Conservation (phyloP, 2,113 vertebrate species). For the Nansenia antarctica region DNA sequence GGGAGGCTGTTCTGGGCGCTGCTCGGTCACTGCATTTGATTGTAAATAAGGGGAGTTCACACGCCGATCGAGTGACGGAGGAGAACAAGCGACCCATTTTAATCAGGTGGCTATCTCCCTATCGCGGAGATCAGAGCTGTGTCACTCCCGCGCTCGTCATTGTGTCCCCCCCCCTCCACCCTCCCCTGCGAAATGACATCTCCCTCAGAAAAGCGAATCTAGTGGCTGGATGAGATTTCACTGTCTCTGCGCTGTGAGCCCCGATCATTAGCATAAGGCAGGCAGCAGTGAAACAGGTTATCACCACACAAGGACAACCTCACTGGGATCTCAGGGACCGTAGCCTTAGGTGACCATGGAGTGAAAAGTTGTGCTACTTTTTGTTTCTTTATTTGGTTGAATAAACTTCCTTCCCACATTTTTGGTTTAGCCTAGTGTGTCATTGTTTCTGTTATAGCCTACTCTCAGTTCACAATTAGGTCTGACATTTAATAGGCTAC, state of each 20-base stretch:
- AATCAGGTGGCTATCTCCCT: constrained; percentile 88
- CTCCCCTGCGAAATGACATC: constrained; percentile 79
- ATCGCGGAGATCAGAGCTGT: constrained; percentile 86
- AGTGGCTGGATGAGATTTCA: constrained; percentile 84
- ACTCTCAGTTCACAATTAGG: not conserved
- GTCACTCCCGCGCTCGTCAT: constrained; percentile 69
- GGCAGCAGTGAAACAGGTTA: constrained; percentile 3
- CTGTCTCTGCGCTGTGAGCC: constrained; percentile 68
- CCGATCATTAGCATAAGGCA: constrained; percentile 35
- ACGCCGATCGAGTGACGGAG: constrained; percentile 85
- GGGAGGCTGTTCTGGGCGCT: constrained; percentile 40
- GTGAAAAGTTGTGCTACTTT: too few species aligned
- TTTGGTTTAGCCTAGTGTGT: too few species aligned
- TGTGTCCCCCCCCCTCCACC: constrained; percentile 61
- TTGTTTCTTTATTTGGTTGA: too few species aligned
- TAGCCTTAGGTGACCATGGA: too few species aligned
- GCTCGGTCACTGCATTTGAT: constrained; percentile 75
- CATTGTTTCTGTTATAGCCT: too few species aligned
- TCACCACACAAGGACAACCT: not conserved
- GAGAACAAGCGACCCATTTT: constrained; percentile 90
- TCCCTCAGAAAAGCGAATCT: constrained; percentile 75
- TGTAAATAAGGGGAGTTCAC: constrained; percentile 90
- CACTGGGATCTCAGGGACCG: not conserved
- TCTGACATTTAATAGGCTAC: too few species aligned
- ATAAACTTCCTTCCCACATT: too few species aligned